Evolutionary conservation across 2,888 invertebrate species (phyloP).

Genomic region (Tinea trinotella): DNA sequence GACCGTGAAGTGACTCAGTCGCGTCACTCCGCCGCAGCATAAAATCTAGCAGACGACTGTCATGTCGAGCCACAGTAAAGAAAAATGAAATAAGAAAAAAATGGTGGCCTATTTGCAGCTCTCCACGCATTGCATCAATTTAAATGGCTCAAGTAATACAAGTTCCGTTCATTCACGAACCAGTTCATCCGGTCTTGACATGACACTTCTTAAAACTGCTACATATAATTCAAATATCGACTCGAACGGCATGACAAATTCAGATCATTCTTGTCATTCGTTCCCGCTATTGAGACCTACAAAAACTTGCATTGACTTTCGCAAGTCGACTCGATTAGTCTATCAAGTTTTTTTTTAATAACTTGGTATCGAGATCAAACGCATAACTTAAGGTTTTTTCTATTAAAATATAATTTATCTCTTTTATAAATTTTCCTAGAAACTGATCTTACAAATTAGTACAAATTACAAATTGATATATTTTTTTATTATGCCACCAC

Average conservation of each 20-base stretch:
- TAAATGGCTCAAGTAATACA: background rate
- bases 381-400: too few species aligned
- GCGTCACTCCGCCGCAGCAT: too few species aligned
- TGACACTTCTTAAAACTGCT: slow-evolving; percentile 3
- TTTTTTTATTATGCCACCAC: too few species aligned
- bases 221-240: background rate
- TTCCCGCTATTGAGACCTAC: background rate
- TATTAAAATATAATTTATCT: too few species aligned
- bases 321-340: background rate
- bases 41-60: too few species aligned
- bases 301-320: background rate
- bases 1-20: too few species aligned
- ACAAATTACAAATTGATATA: too few species aligned
- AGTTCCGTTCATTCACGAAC: slow-evolving; percentile 10
- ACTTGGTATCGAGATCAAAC: background rate
- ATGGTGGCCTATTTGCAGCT: background rate
- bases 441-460: too few species aligned
- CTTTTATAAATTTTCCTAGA: too few species aligned
- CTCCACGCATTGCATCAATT: background rate
- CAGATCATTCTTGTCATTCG: background rate
- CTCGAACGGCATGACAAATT: background rate
- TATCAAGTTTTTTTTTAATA: background rate
- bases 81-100: too few species aligned
- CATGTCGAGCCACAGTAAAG: too few species aligned
- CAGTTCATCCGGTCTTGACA: background rate